These are phyloP conservation scores for Drosophila auraria DNA, from an alignment of 1,140 invertebrate genomes.

Conservation along the genomic window DNA sequence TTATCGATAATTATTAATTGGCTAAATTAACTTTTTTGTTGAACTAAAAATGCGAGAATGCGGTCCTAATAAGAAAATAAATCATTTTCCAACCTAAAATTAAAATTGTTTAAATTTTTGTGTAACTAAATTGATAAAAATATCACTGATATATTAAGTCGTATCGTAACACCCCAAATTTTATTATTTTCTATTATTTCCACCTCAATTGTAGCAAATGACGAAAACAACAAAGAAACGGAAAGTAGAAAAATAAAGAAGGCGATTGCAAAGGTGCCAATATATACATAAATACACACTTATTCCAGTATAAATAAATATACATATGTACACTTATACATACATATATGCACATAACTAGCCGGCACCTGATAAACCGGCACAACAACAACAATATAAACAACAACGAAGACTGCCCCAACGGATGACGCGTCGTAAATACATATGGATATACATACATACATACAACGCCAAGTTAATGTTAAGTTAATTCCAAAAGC, in stretches of 20 bases:
- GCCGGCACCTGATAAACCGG: slow-evolving; percentile 81
- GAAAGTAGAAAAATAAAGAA: slow-evolving; percentile 28
- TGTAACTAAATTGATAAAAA: no score
- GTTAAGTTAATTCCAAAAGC: slow-evolving; percentile 40
- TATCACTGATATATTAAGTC: background rate
- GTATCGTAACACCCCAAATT: no score
- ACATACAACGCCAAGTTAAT: background rate
- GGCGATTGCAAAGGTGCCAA: background rate
- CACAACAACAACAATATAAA: slow-evolving; percentile 47
- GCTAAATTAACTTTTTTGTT: no score
- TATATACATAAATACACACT: background rate
- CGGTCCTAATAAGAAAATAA: no score
- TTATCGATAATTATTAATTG: background rate
- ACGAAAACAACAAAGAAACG: slow-evolving; percentile 41
- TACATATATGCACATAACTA: slow-evolving; percentile 35
- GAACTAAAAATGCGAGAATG: no score
- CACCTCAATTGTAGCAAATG: background rate
- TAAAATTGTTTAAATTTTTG: no score
- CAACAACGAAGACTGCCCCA: slow-evolving; percentile 43
- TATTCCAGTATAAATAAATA: slow-evolving; percentile 7
- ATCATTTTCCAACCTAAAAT: no score
- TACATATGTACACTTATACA: no score
- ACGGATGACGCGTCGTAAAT: slow-evolving; percentile 39
- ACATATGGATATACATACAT: background rate
- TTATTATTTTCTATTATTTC: background rate